Percentiles rank a stretch among this genome's conserved stretches.
Evolutionary conservation across 1,140 invertebrate species (phyloP).

Genomic region (Manduca sexta): DNA sequence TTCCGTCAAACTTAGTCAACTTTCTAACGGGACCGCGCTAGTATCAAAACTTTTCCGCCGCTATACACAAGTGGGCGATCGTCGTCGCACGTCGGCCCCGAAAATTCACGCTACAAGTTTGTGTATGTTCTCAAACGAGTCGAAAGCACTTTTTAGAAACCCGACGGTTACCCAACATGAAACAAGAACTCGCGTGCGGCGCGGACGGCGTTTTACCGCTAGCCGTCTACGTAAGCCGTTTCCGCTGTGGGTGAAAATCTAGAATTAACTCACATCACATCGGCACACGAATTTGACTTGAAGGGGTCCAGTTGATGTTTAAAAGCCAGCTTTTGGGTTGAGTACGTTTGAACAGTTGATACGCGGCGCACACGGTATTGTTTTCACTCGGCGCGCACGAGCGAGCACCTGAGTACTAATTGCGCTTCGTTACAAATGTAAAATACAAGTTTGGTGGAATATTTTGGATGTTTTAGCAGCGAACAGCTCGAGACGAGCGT

Average conservation of each 20-base stretch:
- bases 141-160: conserved; percentile 57
- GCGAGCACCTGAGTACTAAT: conserved; percentile 13
- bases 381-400: conserved; percentile 17
- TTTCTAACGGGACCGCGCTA: conserved; percentile 33
- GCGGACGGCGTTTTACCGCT: conserved; percentile 63
- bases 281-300: conserved; percentile 34
- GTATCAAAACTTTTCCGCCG: conserved; percentile 26
- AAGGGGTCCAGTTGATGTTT: conserved; percentile 30
- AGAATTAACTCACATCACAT: conserved; percentile 61
- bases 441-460: conserved; percentile 22
- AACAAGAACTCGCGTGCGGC: conserved; percentile 53
- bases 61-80: conserved; percentile 21
- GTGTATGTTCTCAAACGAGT: conserved; percentile 30
- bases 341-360: conserved; percentile 21
- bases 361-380: conserved; percentile 4
- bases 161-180: conserved; percentile 56
- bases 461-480: conserved; percentile 21
- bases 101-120: conserved; percentile 34
- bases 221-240: conserved; percentile 65
- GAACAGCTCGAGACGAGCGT: conserved; percentile 39
- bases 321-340: conserved; percentile 21
- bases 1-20: conserved; percentile 11
- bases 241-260: conserved; percentile 65
- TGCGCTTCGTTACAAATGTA: neutral
- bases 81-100: conserved; percentile 13